Conservation (phyloP, 2,888 invertebrate species). For the Andricus quercusramuli region DNA sequence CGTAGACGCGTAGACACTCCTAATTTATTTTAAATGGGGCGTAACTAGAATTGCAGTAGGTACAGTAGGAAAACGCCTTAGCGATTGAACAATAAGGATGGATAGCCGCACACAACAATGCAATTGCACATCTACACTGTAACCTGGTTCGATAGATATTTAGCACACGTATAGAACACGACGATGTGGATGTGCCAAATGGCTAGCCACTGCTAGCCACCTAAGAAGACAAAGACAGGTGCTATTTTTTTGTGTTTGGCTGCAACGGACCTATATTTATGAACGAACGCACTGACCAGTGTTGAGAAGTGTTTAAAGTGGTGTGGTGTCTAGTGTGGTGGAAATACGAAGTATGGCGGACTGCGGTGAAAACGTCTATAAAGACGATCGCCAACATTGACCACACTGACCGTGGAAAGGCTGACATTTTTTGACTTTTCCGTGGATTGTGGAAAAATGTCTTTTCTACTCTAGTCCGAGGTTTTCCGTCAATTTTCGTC, state of each 20-base stretch:
- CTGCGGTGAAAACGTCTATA: constrained; percentile 62
- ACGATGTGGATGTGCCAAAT: constrained; percentile 6
- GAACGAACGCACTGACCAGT: constrained; percentile 3
- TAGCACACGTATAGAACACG: no score
- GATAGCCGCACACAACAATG: neutral
- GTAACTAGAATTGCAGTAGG: constrained; percentile 2
- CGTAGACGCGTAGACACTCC: neutral
- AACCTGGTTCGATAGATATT: neutral
- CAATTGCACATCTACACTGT: neutral
- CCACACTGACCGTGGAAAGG: constrained; percentile 42
- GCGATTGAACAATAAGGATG: neutral
- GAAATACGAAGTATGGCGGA: constrained; percentile 50
- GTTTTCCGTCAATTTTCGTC: constrained; percentile 53
- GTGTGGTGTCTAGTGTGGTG: neutral
- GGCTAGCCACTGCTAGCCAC: neutral
- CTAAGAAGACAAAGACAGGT: constrained; percentile 19
- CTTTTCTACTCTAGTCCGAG: constrained; percentile 53
- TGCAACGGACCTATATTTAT: constrained; percentile 34
- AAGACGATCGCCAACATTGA: constrained; percentile 50
- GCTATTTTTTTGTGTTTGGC: constrained; percentile 13
- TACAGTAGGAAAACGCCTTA: neutral
- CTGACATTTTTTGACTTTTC: constrained; percentile 52
- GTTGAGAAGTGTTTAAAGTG: constrained; percentile 12
- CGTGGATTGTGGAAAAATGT: constrained; percentile 56
- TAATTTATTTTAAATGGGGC: constrained; percentile 19